A percentile compares a stretch with the other conserved stretches of the same genome.
Conservation (phyloP, 2,113 vertebrate genomes). For the Anoura caudifer region DNA sequence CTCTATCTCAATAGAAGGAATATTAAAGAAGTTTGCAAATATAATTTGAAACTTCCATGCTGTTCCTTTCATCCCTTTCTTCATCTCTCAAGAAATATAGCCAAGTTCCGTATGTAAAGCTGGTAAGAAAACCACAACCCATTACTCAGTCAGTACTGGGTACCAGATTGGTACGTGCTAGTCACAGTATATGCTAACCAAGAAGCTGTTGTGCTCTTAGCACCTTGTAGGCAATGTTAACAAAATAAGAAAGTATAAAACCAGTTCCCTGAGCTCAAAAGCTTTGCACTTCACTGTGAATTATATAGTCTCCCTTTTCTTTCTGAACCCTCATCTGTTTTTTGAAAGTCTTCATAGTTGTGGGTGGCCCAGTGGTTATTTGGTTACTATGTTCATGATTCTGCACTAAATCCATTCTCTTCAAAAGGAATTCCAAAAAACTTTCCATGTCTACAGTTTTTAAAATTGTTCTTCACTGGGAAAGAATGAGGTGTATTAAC, state of each 20-base stretch:
- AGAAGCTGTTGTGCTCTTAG: neutral
- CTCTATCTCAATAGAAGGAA: neutral
- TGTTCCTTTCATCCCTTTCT: neutral
- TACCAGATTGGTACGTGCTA: neutral
- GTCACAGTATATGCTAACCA: neutral
- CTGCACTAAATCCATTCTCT: neutral
- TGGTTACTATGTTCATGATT: neutral
- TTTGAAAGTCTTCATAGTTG: neutral
- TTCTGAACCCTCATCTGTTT: neutral
- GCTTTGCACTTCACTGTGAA: neutral
- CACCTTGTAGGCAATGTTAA: neutral
- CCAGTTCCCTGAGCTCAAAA: neutral
- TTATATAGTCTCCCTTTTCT: neutral
- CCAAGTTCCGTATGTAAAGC: neutral
- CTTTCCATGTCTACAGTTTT: neutral
- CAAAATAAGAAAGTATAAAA: neutral
- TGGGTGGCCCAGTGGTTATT: neutral
- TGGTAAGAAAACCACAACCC: neutral
- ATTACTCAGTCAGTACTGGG: neutral
- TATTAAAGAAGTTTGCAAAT: neutral
- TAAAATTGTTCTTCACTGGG: neutral
- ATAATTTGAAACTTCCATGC: neutral
- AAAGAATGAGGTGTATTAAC: conserved; percentile 17
- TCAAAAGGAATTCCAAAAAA: neutral
- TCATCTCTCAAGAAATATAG: neutral